Evolutionary conservation across 2,797 vertebrate genomes (phyloP), one percentile per base, ranked within the genome.

Genomic region (Melanotaenia trifasciata): DNA sequence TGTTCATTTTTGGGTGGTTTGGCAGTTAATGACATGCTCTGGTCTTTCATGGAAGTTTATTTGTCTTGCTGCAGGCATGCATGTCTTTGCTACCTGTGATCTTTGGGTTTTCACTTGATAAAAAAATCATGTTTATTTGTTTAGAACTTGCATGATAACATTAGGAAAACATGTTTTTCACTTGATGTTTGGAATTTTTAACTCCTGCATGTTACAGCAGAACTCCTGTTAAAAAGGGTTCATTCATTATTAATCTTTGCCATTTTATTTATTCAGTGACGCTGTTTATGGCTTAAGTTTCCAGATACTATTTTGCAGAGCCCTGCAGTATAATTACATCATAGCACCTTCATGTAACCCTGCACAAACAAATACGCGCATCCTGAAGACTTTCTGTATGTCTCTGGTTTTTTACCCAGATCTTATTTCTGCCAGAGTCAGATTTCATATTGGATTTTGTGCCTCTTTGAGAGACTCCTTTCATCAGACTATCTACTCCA

Each of bases 401-500:
- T 64, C 30, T 68, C 30, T 74, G 59, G 78, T 61, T 64, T 64
- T 72, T 56, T 47, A 54, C 75, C 22, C 56, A 68, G 71, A 64
- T 89, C 73, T 71, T 71, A 72, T 89, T 92, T 87, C 84, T 83
- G 57, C 62, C 81, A 67, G 76, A 86, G 78, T 86, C 78, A 80
- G 69, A 80, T 91, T 89, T 88, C 83, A 59, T 78, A 84, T 90
- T 85, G 76, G 77, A 87, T 86, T 64, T 71, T 82, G 63, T 73
- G 74, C 58, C 77, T 87, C 64, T 84, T 51, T 50, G 45, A 81
- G 76, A 80, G 74, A 81, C 58, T 84, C 69, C 73, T 89, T 86
- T 85, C 76, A 81, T 84, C 79, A 85, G 69, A 80, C 72, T 70
- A 74, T 86, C 85, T 86, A 81, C 87, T 89, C 87, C 83, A 83